Conservation (phyloP, 2,888 invertebrate genomes). For the Drosophila anomelani region DNA sequence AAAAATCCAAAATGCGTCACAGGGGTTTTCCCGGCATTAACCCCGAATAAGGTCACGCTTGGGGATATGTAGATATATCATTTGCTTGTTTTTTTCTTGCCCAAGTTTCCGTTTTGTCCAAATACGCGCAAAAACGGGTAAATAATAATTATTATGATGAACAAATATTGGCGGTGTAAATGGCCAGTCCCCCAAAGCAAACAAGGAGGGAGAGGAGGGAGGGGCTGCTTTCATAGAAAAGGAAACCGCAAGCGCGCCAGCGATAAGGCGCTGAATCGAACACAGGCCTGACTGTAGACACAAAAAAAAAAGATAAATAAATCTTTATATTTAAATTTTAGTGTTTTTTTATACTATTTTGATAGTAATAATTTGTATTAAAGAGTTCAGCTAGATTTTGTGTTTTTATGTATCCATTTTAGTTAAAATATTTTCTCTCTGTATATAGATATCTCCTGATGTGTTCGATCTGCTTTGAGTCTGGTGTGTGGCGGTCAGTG, state of each 20-base stretch:
- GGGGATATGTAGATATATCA: conserved; percentile 1
- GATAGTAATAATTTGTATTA: rapidly evolving
- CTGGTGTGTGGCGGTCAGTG: conserved; percentile 7
- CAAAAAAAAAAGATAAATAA: not conserved
- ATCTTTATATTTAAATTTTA: not conserved
- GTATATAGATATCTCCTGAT: conserved; percentile 9
- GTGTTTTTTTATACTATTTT: too few relatives aligned
- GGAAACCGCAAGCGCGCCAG: conserved; percentile 42
- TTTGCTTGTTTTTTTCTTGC: conserved; percentile 15
- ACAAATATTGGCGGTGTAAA: conserved; percentile 47
- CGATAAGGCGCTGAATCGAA: conserved; percentile 51
- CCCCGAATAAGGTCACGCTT: conserved; percentile 30
- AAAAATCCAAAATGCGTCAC: conserved; percentile 22
- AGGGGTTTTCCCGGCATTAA: conserved; percentile 41
- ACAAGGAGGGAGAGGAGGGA: conserved; percentile 31
- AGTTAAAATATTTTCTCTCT: not conserved
- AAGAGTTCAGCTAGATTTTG: not conserved
- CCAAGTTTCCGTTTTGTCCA: conserved; percentile 63
- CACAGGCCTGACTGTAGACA: conserved; percentile 1
- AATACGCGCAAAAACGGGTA: conserved; percentile 48
- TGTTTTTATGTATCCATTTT: too few relatives aligned
- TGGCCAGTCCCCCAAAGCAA: conserved; percentile 66
- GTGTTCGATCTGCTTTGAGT: conserved; percentile 3
- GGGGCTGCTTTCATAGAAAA: conserved; percentile 54
- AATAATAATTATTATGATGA: conserved; percentile 44